Conservation (phyloP, 2,113 vertebrate species). For the Carollia perspicillata region DNA sequence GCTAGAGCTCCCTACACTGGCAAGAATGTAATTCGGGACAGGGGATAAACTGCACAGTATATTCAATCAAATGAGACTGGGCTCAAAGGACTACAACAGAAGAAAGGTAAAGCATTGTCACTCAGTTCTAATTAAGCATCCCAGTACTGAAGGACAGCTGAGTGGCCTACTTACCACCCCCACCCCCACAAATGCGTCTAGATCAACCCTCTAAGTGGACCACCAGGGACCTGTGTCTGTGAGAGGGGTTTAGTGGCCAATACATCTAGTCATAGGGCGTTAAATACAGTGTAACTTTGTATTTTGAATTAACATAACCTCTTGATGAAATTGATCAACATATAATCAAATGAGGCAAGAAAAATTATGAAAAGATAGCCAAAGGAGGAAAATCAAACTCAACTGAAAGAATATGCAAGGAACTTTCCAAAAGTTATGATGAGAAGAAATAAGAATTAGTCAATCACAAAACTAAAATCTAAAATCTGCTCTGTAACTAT, state of each 20-base stretch:
- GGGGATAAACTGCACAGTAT: accelerated
- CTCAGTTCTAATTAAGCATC: not conserved
- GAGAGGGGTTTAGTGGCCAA: not conserved
- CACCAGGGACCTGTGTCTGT: not conserved
- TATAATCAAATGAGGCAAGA: not conserved
- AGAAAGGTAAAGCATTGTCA: not conserved
- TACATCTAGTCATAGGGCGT: no score
- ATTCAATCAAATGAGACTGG: not conserved
- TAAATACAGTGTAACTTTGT: not conserved
- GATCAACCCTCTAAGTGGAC: not conserved
- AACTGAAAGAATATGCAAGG: not conserved
- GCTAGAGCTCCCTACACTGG: not conserved
- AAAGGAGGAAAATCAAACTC: not conserved
- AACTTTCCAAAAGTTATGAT: not conserved
- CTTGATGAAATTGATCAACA: not conserved
- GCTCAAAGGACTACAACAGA: not conserved
- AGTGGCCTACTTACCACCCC: not conserved
- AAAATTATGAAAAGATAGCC: not conserved
- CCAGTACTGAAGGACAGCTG: not conserved
- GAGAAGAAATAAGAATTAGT: not conserved
- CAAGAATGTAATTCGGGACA: not conserved
- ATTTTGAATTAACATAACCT: not conserved
- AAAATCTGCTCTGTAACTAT: not conserved
- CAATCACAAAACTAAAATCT: not conserved
- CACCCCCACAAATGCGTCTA: not conserved